A percentile compares a stretch with the other conserved stretches of the same genome.
Evolutionary conservation across 2,888 invertebrate genomes (phyloP).

Genomic region (Mesoligia furuncula): DNA sequence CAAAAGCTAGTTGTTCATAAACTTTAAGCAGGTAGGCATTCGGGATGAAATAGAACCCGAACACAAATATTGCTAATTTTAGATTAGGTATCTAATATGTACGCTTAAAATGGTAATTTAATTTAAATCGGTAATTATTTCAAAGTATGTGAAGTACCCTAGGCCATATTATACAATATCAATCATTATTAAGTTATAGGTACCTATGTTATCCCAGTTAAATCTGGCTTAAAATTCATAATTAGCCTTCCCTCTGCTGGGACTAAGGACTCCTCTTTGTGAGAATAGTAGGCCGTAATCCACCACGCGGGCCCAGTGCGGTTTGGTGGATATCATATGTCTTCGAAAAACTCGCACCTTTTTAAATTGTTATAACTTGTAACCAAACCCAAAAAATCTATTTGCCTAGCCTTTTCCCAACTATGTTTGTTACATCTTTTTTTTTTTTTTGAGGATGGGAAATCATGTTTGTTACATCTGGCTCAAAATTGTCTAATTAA

Average conservation of each 20-base stretch:
- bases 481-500: not conserved
- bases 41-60: not conserved
- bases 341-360: too few relatives aligned
- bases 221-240: not conserved
- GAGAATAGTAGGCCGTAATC: too few relatives aligned
- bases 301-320: too few relatives aligned
- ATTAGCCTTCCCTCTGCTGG: too few relatives aligned
- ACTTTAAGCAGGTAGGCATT: not conserved
- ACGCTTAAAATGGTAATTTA: not conserved
- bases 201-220: not conserved
- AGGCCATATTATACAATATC: not conserved
- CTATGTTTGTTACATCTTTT: not conserved
- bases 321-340: too few relatives aligned
- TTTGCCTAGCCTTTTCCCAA: too few relatives aligned
- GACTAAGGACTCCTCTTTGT: too few relatives aligned
- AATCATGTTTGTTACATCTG: not conserved
- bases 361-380: too few relatives aligned
- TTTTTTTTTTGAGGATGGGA: too few relatives aligned
- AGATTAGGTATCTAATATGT: not conserved
- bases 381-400: too few relatives aligned
- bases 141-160: too few relatives aligned
- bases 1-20: too few relatives aligned
- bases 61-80: not conserved
- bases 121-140: not conserved
- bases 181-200: not conserved